phyloP scores from a whole-genome alignment of 1,140 invertebrate genomes.

The Drosophila bocqueti region DNA sequence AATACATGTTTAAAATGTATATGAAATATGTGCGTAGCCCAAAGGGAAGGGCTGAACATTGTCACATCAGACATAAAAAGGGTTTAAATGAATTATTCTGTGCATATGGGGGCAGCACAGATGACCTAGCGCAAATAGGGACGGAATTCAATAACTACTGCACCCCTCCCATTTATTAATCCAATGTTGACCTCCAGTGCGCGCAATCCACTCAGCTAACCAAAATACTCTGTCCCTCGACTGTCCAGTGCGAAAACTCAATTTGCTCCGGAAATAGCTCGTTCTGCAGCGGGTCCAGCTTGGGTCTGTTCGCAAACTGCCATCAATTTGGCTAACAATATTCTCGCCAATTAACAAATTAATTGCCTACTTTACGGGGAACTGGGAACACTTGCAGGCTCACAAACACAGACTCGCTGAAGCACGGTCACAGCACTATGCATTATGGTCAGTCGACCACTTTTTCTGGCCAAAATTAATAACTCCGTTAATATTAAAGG shows the following conservation, averaged over 20 bases:
- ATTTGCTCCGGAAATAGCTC: conserved; percentile 53
- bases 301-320: conserved; percentile 44
- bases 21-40: not conserved
- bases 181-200: conserved; percentile 10
- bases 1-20: conserved; percentile 3
- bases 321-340: conserved; percentile 71
- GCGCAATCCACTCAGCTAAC: conserved; percentile 25
- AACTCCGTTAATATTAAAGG: no score
- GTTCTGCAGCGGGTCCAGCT: conserved; percentile 4
- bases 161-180: conserved; percentile 8
- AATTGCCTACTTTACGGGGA: conserved; percentile 73
- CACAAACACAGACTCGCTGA: not conserved
- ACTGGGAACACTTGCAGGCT: conserved; percentile 53
- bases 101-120: not conserved
- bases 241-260: conserved; percentile 53
- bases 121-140: not conserved
- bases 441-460: no score
- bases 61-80: not conserved
- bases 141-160: conserved; percentile 4
- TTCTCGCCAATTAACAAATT: conserved; percentile 78
- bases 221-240: conserved; percentile 41
- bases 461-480: no score
- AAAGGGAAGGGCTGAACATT: not conserved
- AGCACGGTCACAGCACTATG: not conserved
- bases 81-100: conserved; percentile 2